phyloP scores from a whole-genome alignment of 1,140 invertebrate species.

The Paraescarpia echinospica region DNA sequence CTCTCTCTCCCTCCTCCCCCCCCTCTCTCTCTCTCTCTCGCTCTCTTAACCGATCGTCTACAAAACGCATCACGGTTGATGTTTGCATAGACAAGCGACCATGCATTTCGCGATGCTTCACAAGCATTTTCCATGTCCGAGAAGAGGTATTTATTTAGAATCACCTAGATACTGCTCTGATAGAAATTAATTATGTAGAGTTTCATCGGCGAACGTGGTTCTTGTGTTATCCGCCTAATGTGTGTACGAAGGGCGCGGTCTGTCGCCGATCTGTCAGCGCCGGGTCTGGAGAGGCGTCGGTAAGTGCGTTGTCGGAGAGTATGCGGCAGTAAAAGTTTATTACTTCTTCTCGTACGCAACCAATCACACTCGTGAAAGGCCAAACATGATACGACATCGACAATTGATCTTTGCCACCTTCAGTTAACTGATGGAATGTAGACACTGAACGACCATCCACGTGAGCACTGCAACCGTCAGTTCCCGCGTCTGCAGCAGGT shows the following conservation, averaged over 20 bases:
- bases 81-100: neutral
- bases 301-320: neutral
- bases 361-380: neutral
- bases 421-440: neutral
- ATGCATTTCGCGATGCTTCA: neutral
- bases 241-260: neutral
- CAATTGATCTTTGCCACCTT: neutral
- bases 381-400: neutral
- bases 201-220: neutral
- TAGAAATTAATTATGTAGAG: neutral
- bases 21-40: no score
- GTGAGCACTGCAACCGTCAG: no score
- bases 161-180: neutral
- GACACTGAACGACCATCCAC: neutral
- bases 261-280: neutral
- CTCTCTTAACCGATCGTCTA: no score
- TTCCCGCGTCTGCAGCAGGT: no score
- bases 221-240: neutral
- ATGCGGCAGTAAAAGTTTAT: neutral
- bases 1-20: no score
- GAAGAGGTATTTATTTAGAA: neutral
- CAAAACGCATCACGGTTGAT: neutral
- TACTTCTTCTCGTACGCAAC: neutral
- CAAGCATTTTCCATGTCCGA: neutral
- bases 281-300: neutral